These are phyloP conservation scores for Chrysopilus asiliformis DNA, from an alignment of 2,888 invertebrate genomes.

Conservation along the genomic window DNA sequence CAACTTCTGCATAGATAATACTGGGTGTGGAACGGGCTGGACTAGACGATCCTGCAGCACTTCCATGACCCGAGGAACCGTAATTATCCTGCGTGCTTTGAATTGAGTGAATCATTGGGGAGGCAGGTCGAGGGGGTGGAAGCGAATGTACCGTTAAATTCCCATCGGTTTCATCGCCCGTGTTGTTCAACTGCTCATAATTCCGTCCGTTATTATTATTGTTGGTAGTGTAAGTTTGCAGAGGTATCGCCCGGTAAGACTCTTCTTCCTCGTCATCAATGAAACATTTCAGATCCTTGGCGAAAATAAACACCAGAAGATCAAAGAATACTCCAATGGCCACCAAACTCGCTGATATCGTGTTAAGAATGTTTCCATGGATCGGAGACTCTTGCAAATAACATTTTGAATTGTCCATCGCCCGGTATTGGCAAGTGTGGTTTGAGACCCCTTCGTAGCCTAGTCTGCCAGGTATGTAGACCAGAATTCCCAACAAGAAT, in stretches of 20 bases:
- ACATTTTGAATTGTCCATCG: constrained; percentile 32
- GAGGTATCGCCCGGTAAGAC: constrained; percentile 2
- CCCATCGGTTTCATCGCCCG: not conserved
- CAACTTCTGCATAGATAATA: constrained; percentile 1
- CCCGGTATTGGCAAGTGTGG: constrained; percentile 38
- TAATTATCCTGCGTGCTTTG: constrained; percentile 7
- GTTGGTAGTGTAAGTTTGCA: constrained; percentile 1
- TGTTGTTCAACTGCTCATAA: not conserved
- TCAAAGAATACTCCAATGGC: constrained; percentile 36
- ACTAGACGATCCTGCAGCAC: not conserved
- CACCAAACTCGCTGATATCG: constrained; percentile 36
- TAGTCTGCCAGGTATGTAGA: constrained; percentile 48
- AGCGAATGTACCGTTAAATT: not conserved
- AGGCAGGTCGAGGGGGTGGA: too few relatives aligned
- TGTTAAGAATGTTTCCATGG: constrained; percentile 38
- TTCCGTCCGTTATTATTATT: not conserved
- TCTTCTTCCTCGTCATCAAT: constrained; percentile 15
- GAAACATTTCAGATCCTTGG: constrained; percentile 33
- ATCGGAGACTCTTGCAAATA: constrained; percentile 36
- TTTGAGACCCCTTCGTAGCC: constrained; percentile 46
- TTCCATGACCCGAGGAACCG: not conserved
- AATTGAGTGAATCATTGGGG: constrained; percentile 5
- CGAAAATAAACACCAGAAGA: constrained; percentile 35
- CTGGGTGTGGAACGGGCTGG: not conserved
- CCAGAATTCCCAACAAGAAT: constrained; percentile 40